Conservation (phyloP, 1,140 invertebrate genomes). For the Brachystomella parvula region DNA sequence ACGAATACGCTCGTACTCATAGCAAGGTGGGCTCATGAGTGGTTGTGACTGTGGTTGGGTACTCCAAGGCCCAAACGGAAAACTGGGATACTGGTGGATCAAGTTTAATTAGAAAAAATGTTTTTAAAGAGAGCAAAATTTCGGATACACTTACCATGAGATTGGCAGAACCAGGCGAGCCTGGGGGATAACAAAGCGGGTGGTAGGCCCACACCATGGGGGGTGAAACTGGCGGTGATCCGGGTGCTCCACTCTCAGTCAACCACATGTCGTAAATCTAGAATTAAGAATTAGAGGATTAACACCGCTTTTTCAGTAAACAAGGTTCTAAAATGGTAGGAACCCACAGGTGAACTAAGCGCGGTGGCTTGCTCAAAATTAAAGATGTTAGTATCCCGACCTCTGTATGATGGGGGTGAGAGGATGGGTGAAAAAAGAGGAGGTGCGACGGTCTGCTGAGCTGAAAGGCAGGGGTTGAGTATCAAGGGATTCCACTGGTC, state of each 20-base stretch:
- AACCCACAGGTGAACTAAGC: too few species aligned
- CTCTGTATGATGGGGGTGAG: slow-evolving; percentile 14
- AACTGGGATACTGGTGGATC: background rate
- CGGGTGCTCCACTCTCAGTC: background rate
- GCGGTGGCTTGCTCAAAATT: too few species aligned
- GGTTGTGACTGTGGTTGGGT: background rate
- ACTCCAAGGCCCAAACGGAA: background rate
- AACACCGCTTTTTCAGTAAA: background rate
- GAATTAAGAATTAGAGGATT: background rate
- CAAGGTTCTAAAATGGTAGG: too few species aligned
- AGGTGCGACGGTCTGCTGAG: slow-evolving; percentile 1
- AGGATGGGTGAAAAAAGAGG: slow-evolving; percentile 14
- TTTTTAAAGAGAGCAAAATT: background rate
- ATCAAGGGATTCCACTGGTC: background rate
- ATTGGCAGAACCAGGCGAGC: slow-evolving; percentile 8
- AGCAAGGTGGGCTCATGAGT: background rate
- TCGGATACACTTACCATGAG: slow-evolving; percentile 4
- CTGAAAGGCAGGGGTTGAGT: background rate
- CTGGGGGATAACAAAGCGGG: slow-evolving; percentile 22
- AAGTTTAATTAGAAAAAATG: slow-evolving; percentile 3
- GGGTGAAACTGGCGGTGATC: slow-evolving; percentile 24
- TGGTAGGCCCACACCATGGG: slow-evolving; percentile 31
- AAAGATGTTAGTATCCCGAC: too few species aligned
- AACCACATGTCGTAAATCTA: slow-evolving; percentile 27
- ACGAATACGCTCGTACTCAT: too few species aligned